A percentile compares a stretch with the other conserved stretches of the same genome.
Conservation (phyloP, 2,113 vertebrate genomes). For the Alexandromys fortis region DNA sequence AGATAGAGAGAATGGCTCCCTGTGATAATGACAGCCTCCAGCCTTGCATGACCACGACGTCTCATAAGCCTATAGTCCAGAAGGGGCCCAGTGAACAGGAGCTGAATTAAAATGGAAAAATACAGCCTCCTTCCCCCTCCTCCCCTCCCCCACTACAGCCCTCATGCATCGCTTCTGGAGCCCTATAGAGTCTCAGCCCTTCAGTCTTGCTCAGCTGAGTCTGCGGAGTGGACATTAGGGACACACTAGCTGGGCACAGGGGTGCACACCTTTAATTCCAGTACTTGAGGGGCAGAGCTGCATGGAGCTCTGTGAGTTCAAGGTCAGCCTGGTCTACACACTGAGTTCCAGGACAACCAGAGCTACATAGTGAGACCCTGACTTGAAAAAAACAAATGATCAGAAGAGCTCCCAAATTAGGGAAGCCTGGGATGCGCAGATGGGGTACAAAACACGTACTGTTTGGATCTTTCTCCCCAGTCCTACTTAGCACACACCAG, state of each 20-base stretch:
- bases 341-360: not conserved
- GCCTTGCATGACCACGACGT: conserved; percentile 74
- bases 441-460: not conserved
- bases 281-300: not conserved
- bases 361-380: not conserved
- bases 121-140: not conserved
- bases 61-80: conserved; percentile 71
- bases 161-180: not conserved
- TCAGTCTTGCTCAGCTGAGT: not conserved
- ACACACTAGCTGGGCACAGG: not conserved
- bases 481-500: not conserved
- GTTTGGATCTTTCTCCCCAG: not conserved
- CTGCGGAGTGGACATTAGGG: not conserved
- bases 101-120: conserved; percentile 74
- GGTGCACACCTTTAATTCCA: not conserved
- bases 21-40: conserved; percentile 73
- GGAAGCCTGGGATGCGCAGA: not conserved
- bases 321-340: not conserved
- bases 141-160: not conserved
- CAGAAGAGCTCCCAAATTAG: not conserved
- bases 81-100: conserved; percentile 72
- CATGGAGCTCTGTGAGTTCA: not conserved
- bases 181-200: not conserved
- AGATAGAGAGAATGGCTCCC: conserved; percentile 75
- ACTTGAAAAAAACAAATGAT: not conserved